Base-by-base conservation (phyloP, 2,113 vertebrate species). In the Otolemur garnettii region DNA sequence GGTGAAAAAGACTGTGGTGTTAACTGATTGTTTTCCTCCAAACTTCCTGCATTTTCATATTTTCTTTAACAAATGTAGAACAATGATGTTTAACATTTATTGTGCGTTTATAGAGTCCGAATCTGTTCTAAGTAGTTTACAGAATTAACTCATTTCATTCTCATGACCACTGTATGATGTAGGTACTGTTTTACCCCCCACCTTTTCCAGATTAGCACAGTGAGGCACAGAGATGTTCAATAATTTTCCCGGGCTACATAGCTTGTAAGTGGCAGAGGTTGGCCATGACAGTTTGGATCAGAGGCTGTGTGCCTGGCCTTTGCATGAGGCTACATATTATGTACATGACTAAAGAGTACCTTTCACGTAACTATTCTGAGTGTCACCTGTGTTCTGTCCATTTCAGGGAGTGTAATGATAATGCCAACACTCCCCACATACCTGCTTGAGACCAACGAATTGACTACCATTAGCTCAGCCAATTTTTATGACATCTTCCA, bases 21-120 rank as follows among this genome's bases (percentile, higher is more conserved):
- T 90, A 94, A 90, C n/a, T 6, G 13, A 83, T 57, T 64, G 42
- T 87, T 93, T 93, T 90, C 86, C 75, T 94, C 28, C 8, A 80
- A 75, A 5, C 64, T 66, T 72, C 85, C 60, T 91, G 64, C 83
- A 38, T 92, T 90, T 92, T 91, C 30, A 28, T 38, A n/a, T 85
- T 89, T 83, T 82, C 71, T 83, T 68, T 60, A 87, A 50, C 14
- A 81, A 66, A 18, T 26, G 0, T 35, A 60, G 35, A 90, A 53
- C 8, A 3, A 4, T 62, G n/a, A 64, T 59, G 64, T 17, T 14
- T 62, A 9, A 55, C 15, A 12, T 45, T 72, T 66, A 57, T 57
- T 69, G 24, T 68, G 24, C 14, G 10, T 35, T 80, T 30, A 28
- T 38, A 1, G 19, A 26, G 26, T 7, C 28, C 74, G 50, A 57